Percentiles rank a stretch among this genome's conserved stretches.
These are phyloP conservation scores for Brachionus calyciflorus DNA, from an alignment of 1,140 invertebrate genomes.

Conservation along the genomic window DNA sequence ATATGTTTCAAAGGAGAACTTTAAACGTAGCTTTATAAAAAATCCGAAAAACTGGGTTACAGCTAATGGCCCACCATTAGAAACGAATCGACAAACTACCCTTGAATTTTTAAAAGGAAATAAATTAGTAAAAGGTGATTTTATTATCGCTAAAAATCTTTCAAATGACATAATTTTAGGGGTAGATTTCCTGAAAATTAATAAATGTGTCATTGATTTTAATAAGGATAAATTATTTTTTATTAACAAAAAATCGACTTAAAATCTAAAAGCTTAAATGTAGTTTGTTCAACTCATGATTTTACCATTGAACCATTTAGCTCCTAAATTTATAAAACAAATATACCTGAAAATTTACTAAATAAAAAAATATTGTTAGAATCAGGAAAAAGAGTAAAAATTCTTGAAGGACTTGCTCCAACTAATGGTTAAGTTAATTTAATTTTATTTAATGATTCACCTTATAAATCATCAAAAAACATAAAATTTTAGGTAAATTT, in stretches of 20 bases:
- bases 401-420: not conserved
- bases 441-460: not conserved
- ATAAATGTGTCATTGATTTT: constrained; percentile 7
- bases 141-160: not conserved
- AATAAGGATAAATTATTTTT: not conserved
- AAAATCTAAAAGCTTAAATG: not conserved
- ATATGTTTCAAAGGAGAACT: not conserved
- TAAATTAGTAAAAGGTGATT: not conserved
- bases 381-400: not conserved
- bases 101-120: not conserved
- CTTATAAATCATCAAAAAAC: not conserved
- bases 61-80: not conserved
- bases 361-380: not conserved
- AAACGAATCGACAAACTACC: not conserved
- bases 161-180: constrained; percentile 8
- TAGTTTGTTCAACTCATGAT: not conserved
- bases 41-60: not conserved
- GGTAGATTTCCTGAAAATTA: not conserved
- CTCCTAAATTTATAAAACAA: not conserved
- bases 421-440: not conserved
- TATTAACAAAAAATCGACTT: not conserved
- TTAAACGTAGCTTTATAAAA: not conserved
- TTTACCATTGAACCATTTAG: constrained; percentile 12
- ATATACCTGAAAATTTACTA: not conserved
- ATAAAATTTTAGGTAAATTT: not conserved